Evolutionary conservation across 2,888 invertebrate species (phyloP), one percentile per base, ranked within the genome.

Genomic region (Cheilosia urbana): DNA sequence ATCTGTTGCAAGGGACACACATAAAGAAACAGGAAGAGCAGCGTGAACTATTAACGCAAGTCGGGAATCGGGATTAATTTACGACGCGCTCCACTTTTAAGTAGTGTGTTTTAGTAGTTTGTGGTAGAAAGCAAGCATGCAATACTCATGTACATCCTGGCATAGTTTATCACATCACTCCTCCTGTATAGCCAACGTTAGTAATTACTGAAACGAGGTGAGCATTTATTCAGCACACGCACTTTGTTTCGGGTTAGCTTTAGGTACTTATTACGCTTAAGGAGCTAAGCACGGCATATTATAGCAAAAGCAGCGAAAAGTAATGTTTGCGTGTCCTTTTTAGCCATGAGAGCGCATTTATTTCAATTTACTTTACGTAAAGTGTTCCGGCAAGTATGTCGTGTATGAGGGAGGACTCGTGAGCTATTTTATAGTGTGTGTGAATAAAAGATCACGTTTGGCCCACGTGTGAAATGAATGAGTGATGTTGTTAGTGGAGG

Each of bases 171-270:
- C 58, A 65, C 65, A 72, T 65, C 72, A 53, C 78, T 57, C 49
- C 42, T 9, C 40, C 51, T 49, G 9, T 9, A 57, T 58, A 37
- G 37, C 13, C 34, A 53, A 24, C 45, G 55, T 2, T 78, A 47
- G 51, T 53, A 79, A 79, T 79, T 72, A 79, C 65, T 30, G 63
- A 72, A 78, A 71, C 69, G 78, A 78, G 78, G 69, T 78, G 71
- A 72, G 65, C 79, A 51, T 58, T 79, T 65, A 60, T 79, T 65
- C 34, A 40, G 42, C 17, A 42, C 78, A 79, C 78, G 78, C 78
- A 79, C 57, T 65, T 49, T 63, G 34, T 68, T 37, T 55, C 37
- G 4, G 4, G 57, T 34, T 51, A 42, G 66, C 57, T 47, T 9
- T 17, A 24, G 71, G 34, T 49, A 55, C 42, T 45, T 60, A 62